Percentiles rank a stretch among this genome's conserved stretches.
Evolutionary conservation across 2,113 vertebrate genomes (phyloP).

Genomic region (Nothobranchius kuhntae): DNA sequence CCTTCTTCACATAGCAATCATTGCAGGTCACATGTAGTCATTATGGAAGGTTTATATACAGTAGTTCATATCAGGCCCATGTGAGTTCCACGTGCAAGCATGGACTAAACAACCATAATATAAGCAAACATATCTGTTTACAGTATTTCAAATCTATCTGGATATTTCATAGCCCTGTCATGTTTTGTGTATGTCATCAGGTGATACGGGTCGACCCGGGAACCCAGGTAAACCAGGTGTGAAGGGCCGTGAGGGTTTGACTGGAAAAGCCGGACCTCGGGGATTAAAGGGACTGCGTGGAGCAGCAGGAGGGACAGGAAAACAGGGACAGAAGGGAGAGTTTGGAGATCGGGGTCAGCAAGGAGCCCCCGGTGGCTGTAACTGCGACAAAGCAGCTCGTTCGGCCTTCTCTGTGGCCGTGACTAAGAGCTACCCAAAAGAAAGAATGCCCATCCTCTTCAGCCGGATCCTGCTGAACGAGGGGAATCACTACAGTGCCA

Average conservation of each 20-base stretch:
- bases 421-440: conserved; percentile 93
- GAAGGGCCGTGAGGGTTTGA: conserved; percentile 86
- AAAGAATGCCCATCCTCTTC: conserved; percentile 93
- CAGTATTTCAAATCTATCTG: too few relatives aligned
- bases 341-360: conserved; percentile 81
- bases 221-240: conserved; percentile 88
- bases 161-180: too few relatives aligned
- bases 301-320: conserved; percentile 78
- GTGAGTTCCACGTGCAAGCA: too few relatives aligned
- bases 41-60: too few relatives aligned
- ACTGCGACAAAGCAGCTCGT: conserved; percentile 81
- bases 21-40: too few relatives aligned
- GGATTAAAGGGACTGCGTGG: conserved; percentile 87
- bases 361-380: conserved; percentile 86
- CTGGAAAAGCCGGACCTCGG: conserved; percentile 88
- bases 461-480: conserved; percentile 94
- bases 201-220: conserved; percentile 81
- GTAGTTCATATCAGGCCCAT: too few relatives aligned
- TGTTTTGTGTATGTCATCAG: conserved; percentile 48
- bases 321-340: conserved; percentile 83
- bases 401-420: conserved; percentile 94
- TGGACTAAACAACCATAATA: too few relatives aligned
- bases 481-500: conserved; percentile 89
- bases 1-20: too few relatives aligned
- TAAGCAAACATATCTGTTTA: too few relatives aligned